phyloP scores from a whole-genome alignment of 1,140 invertebrate species.

The Pectinophora gossypiella region DNA sequence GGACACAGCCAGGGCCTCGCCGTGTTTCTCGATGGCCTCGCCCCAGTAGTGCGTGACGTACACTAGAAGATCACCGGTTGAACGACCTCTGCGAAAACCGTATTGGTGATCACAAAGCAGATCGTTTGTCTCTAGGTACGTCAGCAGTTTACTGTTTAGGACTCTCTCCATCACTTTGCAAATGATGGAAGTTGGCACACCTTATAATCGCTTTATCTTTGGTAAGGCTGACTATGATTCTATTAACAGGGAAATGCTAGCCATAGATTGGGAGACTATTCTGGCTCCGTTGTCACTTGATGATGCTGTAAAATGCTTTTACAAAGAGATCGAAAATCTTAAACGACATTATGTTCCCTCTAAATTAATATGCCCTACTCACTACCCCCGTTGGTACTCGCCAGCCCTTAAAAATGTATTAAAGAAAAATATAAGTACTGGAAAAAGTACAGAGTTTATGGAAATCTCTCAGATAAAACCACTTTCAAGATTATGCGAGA shows the following conservation, averaged over 20 bases:
- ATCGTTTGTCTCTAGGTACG: too few species aligned
- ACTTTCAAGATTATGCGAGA: constrained; percentile 14
- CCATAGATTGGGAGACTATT: background rate
- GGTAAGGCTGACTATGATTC: background rate
- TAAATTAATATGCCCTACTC: background rate
- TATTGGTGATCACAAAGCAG: too few species aligned
- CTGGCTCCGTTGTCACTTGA: background rate
- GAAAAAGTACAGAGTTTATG: constrained; percentile 16
- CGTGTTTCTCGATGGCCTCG: too few species aligned
- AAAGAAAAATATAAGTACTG: constrained; percentile 21
- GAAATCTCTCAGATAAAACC: constrained; percentile 13
- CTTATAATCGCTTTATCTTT: too few species aligned
- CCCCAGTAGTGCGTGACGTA: too few species aligned
- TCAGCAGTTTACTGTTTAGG: too few species aligned
- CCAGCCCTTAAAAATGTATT: constrained; percentile 10
- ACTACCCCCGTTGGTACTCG: constrained; percentile 14
- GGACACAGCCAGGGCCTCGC: too few species aligned
- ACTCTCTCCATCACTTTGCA: too few species aligned
- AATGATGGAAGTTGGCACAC: too few species aligned
- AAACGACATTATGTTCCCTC: background rate
- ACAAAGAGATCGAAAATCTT: background rate
- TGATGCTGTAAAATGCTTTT: background rate
- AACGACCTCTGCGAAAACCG: too few species aligned
- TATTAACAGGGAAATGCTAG: background rate
- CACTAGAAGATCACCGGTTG: too few species aligned